Percentiles rank a stretch among this genome's conserved stretches.
These are phyloP conservation scores for Pogonocherus hispidulus DNA, from an alignment of 2,888 invertebrate species.

Conservation along the genomic window DNA sequence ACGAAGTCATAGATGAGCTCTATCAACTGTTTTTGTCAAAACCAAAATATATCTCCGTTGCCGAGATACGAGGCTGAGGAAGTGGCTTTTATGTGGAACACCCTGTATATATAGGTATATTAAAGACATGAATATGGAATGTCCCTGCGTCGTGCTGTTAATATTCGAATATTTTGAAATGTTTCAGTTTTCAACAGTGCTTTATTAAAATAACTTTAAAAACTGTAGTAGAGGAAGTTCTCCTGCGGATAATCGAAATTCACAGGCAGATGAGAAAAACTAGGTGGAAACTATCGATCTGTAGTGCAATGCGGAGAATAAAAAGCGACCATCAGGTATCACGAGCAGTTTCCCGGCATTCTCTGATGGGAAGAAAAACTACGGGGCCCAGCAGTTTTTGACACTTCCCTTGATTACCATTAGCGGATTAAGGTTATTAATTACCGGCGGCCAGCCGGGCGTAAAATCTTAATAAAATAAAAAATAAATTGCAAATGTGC, in stretches of 20 bases:
- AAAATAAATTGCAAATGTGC: slow-evolving; percentile 2
- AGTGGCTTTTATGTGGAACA: too few species aligned
- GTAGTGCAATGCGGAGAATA: neutral
- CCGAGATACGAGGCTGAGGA: too few species aligned
- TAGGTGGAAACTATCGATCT: neutral
- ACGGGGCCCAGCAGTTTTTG: slow-evolving; percentile 1
- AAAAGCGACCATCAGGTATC: slow-evolving; percentile 2
- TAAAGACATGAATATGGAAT: too few species aligned
- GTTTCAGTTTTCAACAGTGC: too few species aligned
- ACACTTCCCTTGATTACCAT: slow-evolving; percentile 3
- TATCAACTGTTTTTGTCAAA: too few species aligned
- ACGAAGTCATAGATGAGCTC: too few species aligned
- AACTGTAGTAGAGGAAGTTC: too few species aligned
- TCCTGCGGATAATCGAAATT: neutral
- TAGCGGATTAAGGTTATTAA: slow-evolving; percentile 2
- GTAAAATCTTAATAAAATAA: neutral
- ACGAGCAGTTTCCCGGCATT: neutral
- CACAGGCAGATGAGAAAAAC: neutral
- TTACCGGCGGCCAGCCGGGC: neutral
- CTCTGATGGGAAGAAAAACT: slow-evolving; percentile 1
- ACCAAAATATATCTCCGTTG: too few species aligned
- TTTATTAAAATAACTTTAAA: too few species aligned
- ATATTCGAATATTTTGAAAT: too few species aligned
- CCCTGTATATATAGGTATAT: too few species aligned
- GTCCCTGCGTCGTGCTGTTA: too few species aligned